These are phyloP conservation scores for Seriola rivoliana DNA, from an alignment of 2,113 vertebrate species.

Conservation along the genomic window DNA sequence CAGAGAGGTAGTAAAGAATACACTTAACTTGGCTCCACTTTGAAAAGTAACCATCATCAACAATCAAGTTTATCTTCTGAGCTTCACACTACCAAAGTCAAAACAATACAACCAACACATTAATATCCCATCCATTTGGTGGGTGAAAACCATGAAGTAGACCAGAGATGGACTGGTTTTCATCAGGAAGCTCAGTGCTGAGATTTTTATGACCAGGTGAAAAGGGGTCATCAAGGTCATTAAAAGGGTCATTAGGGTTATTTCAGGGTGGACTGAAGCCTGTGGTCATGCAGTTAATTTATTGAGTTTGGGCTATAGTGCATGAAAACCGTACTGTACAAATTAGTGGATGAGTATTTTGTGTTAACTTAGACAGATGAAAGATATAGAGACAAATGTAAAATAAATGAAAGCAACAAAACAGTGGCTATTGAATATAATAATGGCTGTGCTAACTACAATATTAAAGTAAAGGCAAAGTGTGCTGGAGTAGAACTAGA, in stretches of 20 bases:
- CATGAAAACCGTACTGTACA: background rate
- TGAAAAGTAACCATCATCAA: background rate
- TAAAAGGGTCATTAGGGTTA: constrained; percentile 63
- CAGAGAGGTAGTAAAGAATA: background rate
- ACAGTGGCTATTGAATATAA: background rate
- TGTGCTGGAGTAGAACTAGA: background rate
- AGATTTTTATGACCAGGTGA: constrained; percentile 71
- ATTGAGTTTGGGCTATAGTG: background rate
- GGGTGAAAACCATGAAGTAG: constrained; percentile 31
- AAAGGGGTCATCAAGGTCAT: constrained; percentile 62
- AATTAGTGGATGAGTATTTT: background rate
- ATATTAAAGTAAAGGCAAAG: background rate
- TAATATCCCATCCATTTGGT: constrained; percentile 18
- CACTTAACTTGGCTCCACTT: background rate
- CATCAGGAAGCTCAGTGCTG: constrained; percentile 54
- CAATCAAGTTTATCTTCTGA: background rate
- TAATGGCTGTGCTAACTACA: background rate
- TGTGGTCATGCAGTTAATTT: constrained; percentile 6
- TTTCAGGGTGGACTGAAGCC: constrained; percentile 37
- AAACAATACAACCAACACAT: too few relatives aligned
- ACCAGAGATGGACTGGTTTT: constrained; percentile 63
- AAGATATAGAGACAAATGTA: background rate
- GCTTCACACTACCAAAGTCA: background rate
- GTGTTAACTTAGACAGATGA: background rate
- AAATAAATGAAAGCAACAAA: background rate